A percentile compares a stretch with the other conserved stretches of the same genome.
Conservation (phyloP, 2,113 vertebrate genomes). For the Engystomops pustulosus region DNA sequence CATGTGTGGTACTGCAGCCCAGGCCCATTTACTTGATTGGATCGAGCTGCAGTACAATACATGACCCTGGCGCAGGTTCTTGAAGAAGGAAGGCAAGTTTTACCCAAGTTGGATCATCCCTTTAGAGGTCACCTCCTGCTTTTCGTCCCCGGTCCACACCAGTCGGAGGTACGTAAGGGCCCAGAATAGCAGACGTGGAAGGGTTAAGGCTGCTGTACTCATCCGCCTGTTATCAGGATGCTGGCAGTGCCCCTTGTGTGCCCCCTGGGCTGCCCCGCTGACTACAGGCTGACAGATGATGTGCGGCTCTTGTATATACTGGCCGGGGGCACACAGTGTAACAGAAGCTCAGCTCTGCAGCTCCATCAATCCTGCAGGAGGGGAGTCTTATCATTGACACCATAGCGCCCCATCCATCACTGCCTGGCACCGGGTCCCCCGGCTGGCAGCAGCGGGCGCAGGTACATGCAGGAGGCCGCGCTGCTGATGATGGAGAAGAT, state of each 20-base stretch:
- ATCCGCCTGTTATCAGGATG: background rate
- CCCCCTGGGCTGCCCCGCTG: background rate
- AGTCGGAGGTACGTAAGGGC: too few relatives aligned
- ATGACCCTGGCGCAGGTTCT: too few relatives aligned
- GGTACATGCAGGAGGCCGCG: background rate
- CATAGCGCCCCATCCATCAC: constrained; percentile 16
- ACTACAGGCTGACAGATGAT: too few relatives aligned
- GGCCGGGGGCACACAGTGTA: background rate
- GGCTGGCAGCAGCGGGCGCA: background rate
- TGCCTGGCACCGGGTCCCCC: background rate
- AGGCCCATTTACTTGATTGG: too few relatives aligned
- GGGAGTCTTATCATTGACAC: constrained; percentile 29
- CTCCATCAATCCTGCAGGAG: constrained; percentile 23
- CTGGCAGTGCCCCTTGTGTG: background rate
- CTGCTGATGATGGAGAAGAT: constrained; percentile 1
- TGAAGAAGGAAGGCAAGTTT: too few relatives aligned
- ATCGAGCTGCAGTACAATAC: too few relatives aligned
- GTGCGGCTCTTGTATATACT: background rate
- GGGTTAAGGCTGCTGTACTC: background rate
- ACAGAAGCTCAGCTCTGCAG: background rate
- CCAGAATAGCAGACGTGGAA: background rate
- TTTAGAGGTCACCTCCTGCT: too few relatives aligned
- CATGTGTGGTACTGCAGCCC: too few relatives aligned
- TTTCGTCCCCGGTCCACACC: too few relatives aligned
- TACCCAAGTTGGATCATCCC: too few relatives aligned